Conservation (phyloP, 2,888 invertebrate genomes). For the Callinectes sapidus region DNA sequence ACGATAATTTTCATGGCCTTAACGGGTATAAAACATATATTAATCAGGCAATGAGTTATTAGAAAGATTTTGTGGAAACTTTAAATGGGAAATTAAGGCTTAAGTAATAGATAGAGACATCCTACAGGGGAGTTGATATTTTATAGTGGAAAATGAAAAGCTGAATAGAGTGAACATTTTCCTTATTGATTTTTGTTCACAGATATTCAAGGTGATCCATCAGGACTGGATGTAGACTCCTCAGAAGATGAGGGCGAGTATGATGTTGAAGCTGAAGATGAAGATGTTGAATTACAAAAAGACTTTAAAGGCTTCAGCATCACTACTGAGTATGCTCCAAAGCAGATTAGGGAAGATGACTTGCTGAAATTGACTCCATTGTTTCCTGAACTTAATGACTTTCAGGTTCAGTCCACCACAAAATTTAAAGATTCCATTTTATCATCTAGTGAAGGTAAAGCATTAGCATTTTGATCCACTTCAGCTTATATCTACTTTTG, state of each 20-base stretch:
- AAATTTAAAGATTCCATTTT: slow-evolving; percentile 25
- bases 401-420: slow-evolving; percentile 43
- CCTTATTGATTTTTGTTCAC: neutral
- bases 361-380: slow-evolving; percentile 53
- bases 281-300: slow-evolving; percentile 46
- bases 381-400: slow-evolving; percentile 62
- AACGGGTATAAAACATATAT: neutral
- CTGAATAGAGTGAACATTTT: neutral
- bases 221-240: slow-evolving; percentile 65
- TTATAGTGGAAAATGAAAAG: neutral
- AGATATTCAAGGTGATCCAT: slow-evolving; percentile 48
- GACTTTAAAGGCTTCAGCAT: slow-evolving; percentile 60
- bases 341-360: slow-evolving; percentile 55
- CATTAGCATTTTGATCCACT: neutral
- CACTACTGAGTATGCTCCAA: slow-evolving; percentile 52
- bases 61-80: neutral
- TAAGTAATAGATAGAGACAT: neutral
- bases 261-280: slow-evolving; percentile 67
- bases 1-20: neutral
- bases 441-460: slow-evolving; percentile 74
- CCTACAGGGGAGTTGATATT: neutral
- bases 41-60: neutral
- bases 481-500: neutral
- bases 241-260: slow-evolving; percentile 68
- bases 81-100: neutral